Conservation (phyloP, 2,113 vertebrate species). For the Chaetura pelagica region DNA sequence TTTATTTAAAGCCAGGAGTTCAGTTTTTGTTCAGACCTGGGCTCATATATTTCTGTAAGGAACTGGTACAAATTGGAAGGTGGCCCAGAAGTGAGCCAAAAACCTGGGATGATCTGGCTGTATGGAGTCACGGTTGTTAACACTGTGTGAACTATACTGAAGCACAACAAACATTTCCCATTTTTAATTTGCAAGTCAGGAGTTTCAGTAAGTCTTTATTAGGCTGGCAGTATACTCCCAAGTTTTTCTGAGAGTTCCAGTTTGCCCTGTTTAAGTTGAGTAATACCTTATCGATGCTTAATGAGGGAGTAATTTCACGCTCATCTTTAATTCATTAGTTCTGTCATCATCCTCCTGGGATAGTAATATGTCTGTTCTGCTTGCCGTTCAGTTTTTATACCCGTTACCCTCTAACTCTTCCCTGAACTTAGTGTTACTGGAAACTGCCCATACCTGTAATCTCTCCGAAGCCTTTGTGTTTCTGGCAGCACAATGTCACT, state of each 20-base stretch:
- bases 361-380: background rate
- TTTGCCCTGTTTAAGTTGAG: background rate
- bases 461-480: background rate
- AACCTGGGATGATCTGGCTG: accelerated
- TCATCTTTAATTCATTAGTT: background rate
- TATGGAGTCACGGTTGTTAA: accelerated
- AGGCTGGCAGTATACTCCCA: background rate
- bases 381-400: background rate
- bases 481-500: accelerated
- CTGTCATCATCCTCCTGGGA: background rate
- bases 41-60: accelerated
- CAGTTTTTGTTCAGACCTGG: background rate
- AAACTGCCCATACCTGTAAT: accelerated
- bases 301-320: background rate
- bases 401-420: background rate
- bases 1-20: background rate
- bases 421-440: background rate
- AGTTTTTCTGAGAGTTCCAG: background rate
- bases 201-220: background rate
- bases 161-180: accelerated
- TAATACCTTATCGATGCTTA: background rate
- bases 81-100: background rate
- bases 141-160: background rate
- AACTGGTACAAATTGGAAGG: background rate
- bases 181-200: accelerated